Evolutionary conservation across 64 coral and sea anemone species (phyloP), one percentile per base, ranked within the genome.

Genomic region (Astreopora myriophthalma): DNA sequence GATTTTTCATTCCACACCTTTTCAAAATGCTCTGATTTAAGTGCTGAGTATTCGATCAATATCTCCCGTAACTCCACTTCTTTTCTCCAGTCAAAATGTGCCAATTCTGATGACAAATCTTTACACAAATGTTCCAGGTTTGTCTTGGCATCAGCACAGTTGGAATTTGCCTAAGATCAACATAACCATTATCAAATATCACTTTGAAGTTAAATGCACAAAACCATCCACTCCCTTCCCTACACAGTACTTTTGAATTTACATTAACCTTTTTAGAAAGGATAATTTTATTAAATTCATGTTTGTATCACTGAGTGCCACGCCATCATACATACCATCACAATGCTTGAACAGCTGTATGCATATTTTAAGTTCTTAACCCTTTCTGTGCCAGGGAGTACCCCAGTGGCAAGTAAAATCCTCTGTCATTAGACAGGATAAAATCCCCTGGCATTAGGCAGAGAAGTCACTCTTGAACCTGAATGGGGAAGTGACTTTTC

Each of bases 21-120:
- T 86, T 98, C 93, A 95, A 93, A 98, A 88, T 98, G 94, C 19
- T 99, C 97, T 46, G 94, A 93, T 89, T 87, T 93, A 1, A 99
- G 77, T 67, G 87, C 92, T 34, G 97, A 93, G 66, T 99, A 99
- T 80, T 99, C 97, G 70, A 93, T 99, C 38, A 99, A 93, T 48
- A 99, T 85, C 67, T 99, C 94, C 44, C 97, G 88, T 22, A 99
- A 85, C 61, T 99, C 97, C 26, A 88, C 73, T 93, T 99, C 97
- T 83, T 99, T 99, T 57, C 91, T 86, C 48, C 92, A 90, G 51
- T 99, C 97, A 88, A 99, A 99, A 42, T 99, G 91, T 39, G 86
- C 84, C 14, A 99, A 44, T 58, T 99, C 97, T 42, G 72, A 38
- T 2, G 91, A 90, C 13, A 99, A 78, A n/a, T 99, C 94, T 90